phyloP scores from a whole-genome alignment of 2,888 invertebrate species.

The Dicyrtoma fusca region DNA sequence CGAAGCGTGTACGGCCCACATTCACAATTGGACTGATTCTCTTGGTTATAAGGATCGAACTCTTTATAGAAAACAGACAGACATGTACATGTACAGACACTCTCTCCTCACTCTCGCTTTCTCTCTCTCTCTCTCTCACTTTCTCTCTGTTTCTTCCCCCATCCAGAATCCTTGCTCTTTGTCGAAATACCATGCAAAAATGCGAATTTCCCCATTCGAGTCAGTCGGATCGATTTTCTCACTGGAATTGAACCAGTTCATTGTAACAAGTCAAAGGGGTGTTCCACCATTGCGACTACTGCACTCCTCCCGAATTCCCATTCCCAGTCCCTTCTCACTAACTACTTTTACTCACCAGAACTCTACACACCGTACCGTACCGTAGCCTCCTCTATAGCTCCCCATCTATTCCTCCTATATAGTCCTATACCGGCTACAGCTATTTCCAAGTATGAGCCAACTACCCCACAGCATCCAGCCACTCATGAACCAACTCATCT shows the following conservation, averaged over 20 bases:
- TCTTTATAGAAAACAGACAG: constrained; percentile 2
- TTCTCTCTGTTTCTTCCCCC: constrained; percentile 17
- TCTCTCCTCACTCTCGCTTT: background rate
- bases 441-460: constrained; percentile 22
- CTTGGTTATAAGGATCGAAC: background rate
- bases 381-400: constrained; percentile 2
- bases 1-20: constrained; percentile 19
- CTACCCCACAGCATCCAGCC: background rate
- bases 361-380: constrained; percentile 35
- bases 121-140: constrained; percentile 24
- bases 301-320: constrained; percentile 15
- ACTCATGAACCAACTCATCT: background rate
- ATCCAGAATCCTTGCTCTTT: background rate
- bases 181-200: constrained; percentile 29
- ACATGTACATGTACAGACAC: constrained; percentile 4
- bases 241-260: constrained; percentile 46
- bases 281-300: constrained; percentile 25
- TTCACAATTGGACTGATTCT: constrained; percentile 16
- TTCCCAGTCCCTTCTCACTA: background rate
- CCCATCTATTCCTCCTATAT: constrained; percentile 16
- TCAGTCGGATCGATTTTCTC: constrained; percentile 46
- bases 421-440: background rate
- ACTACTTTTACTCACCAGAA: constrained; percentile 32
- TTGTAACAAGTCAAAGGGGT: constrained; percentile 44
- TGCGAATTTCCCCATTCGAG: constrained; percentile 29